Conservation (phyloP, 2,113 vertebrate species). For the Prinia subflava region DNA sequence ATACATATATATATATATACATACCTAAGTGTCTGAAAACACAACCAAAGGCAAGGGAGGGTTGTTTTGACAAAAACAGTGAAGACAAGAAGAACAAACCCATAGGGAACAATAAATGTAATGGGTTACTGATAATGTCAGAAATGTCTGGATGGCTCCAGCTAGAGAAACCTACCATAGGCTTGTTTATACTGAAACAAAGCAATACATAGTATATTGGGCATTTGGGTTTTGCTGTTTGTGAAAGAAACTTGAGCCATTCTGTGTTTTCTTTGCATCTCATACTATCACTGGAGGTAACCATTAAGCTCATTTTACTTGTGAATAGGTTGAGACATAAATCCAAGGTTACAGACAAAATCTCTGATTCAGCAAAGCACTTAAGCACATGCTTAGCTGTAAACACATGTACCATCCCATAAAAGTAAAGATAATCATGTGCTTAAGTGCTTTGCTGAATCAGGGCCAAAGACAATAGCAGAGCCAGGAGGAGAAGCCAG, state of each 20-base stretch:
- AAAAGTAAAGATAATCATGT: slow-evolving; percentile 67
- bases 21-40: background rate
- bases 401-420: slow-evolving; percentile 68
- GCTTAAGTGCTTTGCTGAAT: slow-evolving; percentile 68
- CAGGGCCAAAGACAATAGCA: slow-evolving; percentile 66
- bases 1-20: accelerated
- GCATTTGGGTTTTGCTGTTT: background rate
- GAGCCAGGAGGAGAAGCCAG: slow-evolving; percentile 62
- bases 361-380: slow-evolving; percentile 67
- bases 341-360: slow-evolving; percentile 63
- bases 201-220: background rate
- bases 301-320: slow-evolving; percentile 46
- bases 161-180: background rate
- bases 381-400: slow-evolving; percentile 68
- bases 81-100: slow-evolving; percentile 13
- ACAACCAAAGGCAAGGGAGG: background rate
- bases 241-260: background rate
- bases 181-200: background rate
- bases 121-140: slow-evolving; percentile 7
- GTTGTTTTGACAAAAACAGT: background rate
- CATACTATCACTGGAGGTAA: slow-evolving; percentile 11
- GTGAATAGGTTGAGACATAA: slow-evolving; percentile 52
- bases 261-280: background rate
- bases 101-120: background rate
- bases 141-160: background rate